Percentiles rank a stretch among this genome's conserved stretches.
These are phyloP conservation scores for Nemotelus nigrinus DNA, from an alignment of 2,888 invertebrate species.

Conservation along the genomic window DNA sequence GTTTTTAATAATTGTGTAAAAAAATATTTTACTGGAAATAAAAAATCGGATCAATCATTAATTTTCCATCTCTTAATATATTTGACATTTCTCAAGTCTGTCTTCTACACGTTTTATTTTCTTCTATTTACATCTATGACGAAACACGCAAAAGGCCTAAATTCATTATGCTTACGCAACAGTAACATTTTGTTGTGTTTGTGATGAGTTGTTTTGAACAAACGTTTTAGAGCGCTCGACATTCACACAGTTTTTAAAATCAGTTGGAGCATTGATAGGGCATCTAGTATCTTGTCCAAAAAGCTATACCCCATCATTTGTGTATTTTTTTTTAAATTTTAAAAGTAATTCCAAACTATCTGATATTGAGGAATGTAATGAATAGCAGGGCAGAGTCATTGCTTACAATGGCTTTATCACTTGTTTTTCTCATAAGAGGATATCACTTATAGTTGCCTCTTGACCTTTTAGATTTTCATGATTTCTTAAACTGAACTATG, in stretches of 20 bases:
- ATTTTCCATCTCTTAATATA: neutral
- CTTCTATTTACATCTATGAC: slow-evolving; percentile 19
- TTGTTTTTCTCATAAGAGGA: neutral
- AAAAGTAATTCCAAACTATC: slow-evolving; percentile 10
- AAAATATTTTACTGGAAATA: neutral
- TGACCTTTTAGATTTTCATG: too few species aligned
- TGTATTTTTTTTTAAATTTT: neutral
- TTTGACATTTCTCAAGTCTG: slow-evolving; percentile 18
- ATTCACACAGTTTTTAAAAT: neutral
- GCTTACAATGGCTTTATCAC: slow-evolving; percentile 27
- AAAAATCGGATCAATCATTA: neutral
- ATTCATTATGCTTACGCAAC: slow-evolving; percentile 15
- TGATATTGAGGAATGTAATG: slow-evolving; percentile 24
- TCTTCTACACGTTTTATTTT: neutral
- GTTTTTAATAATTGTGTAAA: neutral
- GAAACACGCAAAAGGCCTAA: neutral
- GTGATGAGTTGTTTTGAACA: neutral
- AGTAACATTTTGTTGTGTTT: neutral
- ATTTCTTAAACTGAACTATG: too few species aligned
- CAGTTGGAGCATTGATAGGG: neutral
- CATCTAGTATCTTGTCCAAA: too few species aligned
- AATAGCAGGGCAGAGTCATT: slow-evolving; percentile 31
- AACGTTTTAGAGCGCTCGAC: neutral
- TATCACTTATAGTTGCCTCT: too few species aligned
- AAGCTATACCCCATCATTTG: neutral